Evolutionary conservation across 2,797 vertebrate species (phyloP).

Genomic region (Picus viridis): DNA sequence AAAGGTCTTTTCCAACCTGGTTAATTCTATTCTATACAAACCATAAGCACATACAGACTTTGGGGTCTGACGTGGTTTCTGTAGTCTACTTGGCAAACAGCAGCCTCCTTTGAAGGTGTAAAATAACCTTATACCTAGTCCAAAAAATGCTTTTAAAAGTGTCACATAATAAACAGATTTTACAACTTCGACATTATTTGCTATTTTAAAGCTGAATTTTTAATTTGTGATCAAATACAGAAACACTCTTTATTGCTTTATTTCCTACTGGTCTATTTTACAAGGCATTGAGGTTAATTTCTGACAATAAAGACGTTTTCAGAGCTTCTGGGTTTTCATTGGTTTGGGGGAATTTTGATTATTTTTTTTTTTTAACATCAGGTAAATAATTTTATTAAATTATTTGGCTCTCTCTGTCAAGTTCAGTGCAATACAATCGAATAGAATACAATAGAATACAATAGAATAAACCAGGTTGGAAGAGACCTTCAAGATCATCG

Average conservation of each 20-base stretch:
- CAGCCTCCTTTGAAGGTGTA: background rate
- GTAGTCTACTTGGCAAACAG: background rate
- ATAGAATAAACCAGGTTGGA: too few species aligned
- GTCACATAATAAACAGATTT: background rate
- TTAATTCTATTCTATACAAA: background rate
- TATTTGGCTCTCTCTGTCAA: background rate
- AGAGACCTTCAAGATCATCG: too few species aligned
- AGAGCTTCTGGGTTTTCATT: background rate
- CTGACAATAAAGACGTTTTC: background rate
- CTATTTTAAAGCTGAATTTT: background rate
- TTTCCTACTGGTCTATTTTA: background rate
- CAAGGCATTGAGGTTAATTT: background rate
- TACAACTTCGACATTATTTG: background rate
- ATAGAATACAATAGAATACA: too few species aligned
- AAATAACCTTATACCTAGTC: background rate
- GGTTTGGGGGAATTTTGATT: background rate
- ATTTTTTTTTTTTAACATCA: background rate
- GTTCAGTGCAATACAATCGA: background rate
- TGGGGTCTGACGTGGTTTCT: background rate
- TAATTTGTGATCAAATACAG: background rate
- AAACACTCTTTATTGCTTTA: background rate
- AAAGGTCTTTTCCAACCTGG: too few species aligned
- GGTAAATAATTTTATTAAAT: background rate
- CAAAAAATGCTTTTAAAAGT: background rate
- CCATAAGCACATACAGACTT: fast-evolving